Percentiles rank a stretch among this genome's conserved stretches.
phyloP scores from a whole-genome alignment of 2,888 invertebrate genomes.

The Hemistola chrysoprasaria region DNA sequence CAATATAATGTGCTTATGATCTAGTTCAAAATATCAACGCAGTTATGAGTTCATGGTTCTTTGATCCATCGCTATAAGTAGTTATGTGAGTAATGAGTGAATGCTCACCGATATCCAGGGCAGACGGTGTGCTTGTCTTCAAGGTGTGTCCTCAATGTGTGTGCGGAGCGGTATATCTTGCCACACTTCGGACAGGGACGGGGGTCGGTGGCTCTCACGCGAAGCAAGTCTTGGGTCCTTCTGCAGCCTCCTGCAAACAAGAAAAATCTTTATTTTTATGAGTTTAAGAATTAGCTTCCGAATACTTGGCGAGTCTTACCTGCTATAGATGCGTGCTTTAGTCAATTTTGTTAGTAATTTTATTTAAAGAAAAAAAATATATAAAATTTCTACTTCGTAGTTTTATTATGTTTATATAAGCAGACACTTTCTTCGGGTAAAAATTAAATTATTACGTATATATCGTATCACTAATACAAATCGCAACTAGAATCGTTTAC shows the following conservation, averaged over 20 bases:
- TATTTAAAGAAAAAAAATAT: conserved; percentile 27
- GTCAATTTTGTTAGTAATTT: conserved; percentile 1
- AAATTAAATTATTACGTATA: conserved; percentile 82
- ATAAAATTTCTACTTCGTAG: conserved; percentile 71
- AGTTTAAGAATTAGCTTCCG: too few species aligned
- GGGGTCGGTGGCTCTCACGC: conserved; percentile 95
- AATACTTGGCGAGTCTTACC: too few species aligned
- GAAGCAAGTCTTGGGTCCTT: conserved; percentile 91
- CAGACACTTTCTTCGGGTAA: conserved; percentile 79
- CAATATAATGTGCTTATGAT: neutral
- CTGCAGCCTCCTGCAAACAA: conserved; percentile 82
- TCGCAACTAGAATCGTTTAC: conserved; percentile 80
- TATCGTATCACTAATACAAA: conserved; percentile 80
- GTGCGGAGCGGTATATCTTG: conserved; percentile 95
- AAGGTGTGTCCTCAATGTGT: conserved; percentile 94
- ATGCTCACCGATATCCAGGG: conserved; percentile 87
- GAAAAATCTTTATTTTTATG: conserved; percentile 7
- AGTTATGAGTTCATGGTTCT: too few species aligned
- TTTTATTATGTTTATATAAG: conserved; percentile 80
- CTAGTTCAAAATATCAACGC: neutral
- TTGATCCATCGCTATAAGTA: too few species aligned
- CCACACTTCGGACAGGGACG: conserved; percentile 96
- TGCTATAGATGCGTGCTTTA: conserved; percentile 17
- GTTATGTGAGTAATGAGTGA: neutral
- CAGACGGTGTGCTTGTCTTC: conserved; percentile 97